Base-by-base conservation (phyloP, 35 echinoderm and acorn worm genomes). In the Apostichopus californicus region DNA sequence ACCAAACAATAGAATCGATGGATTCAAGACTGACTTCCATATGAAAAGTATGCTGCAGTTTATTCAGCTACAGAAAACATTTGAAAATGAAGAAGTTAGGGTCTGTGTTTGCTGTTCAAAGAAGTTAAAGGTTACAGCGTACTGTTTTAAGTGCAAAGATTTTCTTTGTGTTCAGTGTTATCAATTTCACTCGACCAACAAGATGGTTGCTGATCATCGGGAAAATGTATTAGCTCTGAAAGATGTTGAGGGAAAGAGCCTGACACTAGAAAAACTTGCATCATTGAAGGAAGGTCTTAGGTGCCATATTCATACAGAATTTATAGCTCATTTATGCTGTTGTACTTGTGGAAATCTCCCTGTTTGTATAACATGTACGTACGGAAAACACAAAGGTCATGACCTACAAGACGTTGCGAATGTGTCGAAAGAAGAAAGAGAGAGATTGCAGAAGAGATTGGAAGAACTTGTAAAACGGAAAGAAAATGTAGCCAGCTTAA, bases 11-110 rank as follows among this genome's bases (percentile, higher is more conserved):
- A 52, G 55, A 18, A 55, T 58, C 2, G 81, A 59, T 15, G 81
- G 81, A 85, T 85, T 85, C 17, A 85, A 85, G 54, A 85, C 55
- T 58, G 81, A 85, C 17, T 85, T 85, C 58, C 24, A 85, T 21
- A 58, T 55, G 17, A 85, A 85, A 85, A 85, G 81, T 58, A 7
- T 85, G 55, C n/a, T 58, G 55, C 25, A 85, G 81, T 56, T 58
- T 56, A 59, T 85, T 58, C 81, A 59, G 58, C 20, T 85, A 22
- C 81, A 85, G 8, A 56, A 58, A 52, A 18, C 55, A 4, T 23
- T 85, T 6, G 58, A 85, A 21, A 58, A 25, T n/a, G 12, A 85
- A 6, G 81, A 85, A 85, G 54, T 21, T 6, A 53, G 81, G 15
- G 55, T 60, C 60, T 85, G 81, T 85, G 17, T 58, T 59, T 9